Evolutionary conservation across 2,797 vertebrate species (phyloP).

Genomic region (Cottoperca gobio): DNA sequence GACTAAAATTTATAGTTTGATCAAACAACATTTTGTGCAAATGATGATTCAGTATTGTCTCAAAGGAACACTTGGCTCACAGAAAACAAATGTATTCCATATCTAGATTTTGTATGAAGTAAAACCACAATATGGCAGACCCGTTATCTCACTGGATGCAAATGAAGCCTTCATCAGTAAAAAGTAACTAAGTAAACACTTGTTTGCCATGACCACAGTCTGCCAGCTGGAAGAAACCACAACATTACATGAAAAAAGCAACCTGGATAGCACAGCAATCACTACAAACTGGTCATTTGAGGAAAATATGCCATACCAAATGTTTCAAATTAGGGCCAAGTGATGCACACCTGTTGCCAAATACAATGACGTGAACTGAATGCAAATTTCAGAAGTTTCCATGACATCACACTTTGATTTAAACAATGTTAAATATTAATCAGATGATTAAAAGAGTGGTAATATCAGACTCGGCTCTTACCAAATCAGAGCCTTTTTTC

Average conservation of each 20-base stretch:
- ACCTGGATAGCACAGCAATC: constrained; percentile 13
- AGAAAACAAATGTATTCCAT: constrained; percentile 31
- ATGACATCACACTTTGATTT: background rate
- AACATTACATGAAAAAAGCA: constrained; percentile 15
- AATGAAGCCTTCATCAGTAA: background rate
- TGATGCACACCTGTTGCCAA: constrained; percentile 2
- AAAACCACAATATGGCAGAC: constrained; percentile 40
- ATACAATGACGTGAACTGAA: background rate
- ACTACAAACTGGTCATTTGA: constrained; percentile 19
- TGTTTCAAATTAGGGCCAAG: constrained; percentile 4
- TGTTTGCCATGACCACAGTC: background rate
- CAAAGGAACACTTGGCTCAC: constrained; percentile 47
- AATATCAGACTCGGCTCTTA: background rate
- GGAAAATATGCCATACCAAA: background rate
- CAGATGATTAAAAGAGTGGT: background rate
- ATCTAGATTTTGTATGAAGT: constrained; percentile 5
- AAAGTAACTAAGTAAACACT: constrained; percentile 12
- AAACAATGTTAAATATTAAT: constrained; percentile 4
- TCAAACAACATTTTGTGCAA: constrained; percentile 59
- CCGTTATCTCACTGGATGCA: background rate
- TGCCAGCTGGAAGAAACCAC: constrained; percentile 16
- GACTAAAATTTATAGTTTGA: constrained; percentile 45
- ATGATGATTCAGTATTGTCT: constrained; percentile 45
- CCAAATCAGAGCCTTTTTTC: background rate
- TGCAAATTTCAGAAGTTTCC: background rate